A percentile compares a stretch with the other conserved stretches of the same genome.
phyloP scores from a whole-genome alignment of 2,113 vertebrate species.

The Sisor rabdophorus region DNA sequence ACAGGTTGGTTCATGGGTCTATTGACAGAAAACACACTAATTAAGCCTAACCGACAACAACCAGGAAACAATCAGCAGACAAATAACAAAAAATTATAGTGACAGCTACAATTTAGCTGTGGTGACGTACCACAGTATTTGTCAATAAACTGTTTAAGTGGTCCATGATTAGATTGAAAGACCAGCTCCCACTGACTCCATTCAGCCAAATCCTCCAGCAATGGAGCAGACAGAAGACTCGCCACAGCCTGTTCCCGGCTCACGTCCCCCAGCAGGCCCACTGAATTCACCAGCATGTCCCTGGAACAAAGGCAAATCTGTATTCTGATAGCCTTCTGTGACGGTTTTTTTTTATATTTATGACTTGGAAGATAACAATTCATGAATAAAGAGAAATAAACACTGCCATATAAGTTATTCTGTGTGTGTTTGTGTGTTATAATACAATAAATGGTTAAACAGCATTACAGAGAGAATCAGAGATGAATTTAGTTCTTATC shows the following conservation, averaged over 20 bases:
- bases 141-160: constrained; percentile 73
- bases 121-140: constrained; percentile 50
- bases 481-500: too few relatives aligned
- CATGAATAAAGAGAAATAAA: background rate
- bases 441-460: background rate
- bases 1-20: too few relatives aligned
- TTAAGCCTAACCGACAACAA: background rate
- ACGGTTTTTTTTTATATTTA: background rate
- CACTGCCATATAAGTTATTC: background rate
- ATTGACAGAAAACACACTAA: too few relatives aligned
- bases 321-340: background rate
- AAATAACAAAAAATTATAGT: background rate
- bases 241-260: constrained; percentile 61
- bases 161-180: constrained; percentile 65
- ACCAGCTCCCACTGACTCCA: constrained; percentile 76
- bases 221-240: constrained; percentile 67
- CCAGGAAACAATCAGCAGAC: background rate
- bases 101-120: background rate
- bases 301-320: constrained; percentile 15
- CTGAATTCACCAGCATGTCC: constrained; percentile 49
- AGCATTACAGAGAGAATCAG: background rate
- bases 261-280: constrained; percentile 66
- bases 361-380: background rate
- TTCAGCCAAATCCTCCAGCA: constrained; percentile 69
- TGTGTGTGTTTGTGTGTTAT: background rate